Conservation (phyloP, 53 echinoderm and acorn worm genomes). For the Holothuria scabra region DNA sequence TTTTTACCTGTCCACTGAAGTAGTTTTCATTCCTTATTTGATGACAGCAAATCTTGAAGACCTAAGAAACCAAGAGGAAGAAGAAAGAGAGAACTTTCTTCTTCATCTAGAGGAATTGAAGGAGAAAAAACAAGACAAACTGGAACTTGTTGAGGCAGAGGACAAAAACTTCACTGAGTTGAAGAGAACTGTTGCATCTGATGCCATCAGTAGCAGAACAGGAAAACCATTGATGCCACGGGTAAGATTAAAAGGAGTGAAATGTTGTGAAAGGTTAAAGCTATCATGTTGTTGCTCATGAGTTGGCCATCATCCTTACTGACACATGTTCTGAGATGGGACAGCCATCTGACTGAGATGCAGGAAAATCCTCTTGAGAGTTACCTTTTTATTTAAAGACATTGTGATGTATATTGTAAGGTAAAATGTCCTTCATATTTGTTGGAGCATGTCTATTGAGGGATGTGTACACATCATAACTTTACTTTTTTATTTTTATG, state of each 20-base stretch:
- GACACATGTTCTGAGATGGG: background rate
- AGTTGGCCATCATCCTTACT: background rate
- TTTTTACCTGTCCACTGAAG: no score
- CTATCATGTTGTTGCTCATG: background rate
- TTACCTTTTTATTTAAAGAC: no score
- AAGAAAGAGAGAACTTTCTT: slow-evolving; percentile 70
- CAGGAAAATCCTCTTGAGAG: no score
- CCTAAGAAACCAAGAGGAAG: slow-evolving; percentile 80
- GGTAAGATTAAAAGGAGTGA: slow-evolving; percentile 48
- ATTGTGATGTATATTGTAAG: no score
- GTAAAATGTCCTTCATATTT: no score
- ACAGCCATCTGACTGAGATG: no score
- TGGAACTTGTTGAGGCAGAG: slow-evolving; percentile 72
- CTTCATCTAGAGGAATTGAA: slow-evolving; percentile 85
- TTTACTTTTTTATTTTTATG: no score
- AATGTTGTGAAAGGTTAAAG: background rate
- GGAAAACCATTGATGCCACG: slow-evolving; percentile 81
- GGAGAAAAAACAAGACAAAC: slow-evolving; percentile 79
- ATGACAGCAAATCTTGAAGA: slow-evolving; percentile 91
- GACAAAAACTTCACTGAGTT: slow-evolving; percentile 72
- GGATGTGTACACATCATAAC: no score
- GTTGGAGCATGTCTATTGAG: no score
- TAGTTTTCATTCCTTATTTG: no score
- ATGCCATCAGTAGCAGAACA: slow-evolving; percentile 87
- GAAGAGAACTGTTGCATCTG: slow-evolving; percentile 81